Percentiles rank a stretch among this genome's conserved stretches.
Conservation (phyloP, 2,113 vertebrate species). For the Pardalotus punctatus region DNA sequence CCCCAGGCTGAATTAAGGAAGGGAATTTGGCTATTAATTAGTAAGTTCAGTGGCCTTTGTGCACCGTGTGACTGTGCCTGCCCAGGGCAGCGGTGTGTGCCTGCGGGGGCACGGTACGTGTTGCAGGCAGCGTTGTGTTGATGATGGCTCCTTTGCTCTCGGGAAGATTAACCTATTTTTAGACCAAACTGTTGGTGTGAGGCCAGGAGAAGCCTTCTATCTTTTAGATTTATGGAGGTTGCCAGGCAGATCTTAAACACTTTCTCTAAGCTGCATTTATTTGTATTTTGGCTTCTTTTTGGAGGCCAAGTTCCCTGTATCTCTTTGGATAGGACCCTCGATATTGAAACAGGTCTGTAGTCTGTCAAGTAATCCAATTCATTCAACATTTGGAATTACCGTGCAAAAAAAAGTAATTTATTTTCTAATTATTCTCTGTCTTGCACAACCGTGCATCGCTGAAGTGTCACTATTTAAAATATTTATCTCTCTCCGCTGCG, state of each 20-base stretch:
- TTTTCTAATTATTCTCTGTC: constrained; percentile 86
- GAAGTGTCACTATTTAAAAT: constrained; percentile 79
- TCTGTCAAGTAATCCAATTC: constrained; percentile 66
- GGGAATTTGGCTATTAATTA: background rate
- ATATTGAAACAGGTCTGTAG: background rate
- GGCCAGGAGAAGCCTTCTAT: constrained; percentile 68
- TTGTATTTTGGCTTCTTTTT: background rate
- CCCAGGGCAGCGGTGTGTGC: background rate
- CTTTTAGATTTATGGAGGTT: constrained; percentile 73
- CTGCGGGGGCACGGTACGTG: background rate
- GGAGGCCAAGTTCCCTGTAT: background rate
- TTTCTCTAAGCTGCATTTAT: constrained; percentile 56
- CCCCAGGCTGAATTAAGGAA: background rate
- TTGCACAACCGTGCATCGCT: constrained; percentile 73
- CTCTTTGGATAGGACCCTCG: background rate
- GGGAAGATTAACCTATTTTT: constrained; percentile 77
- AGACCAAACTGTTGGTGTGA: constrained; percentile 69
- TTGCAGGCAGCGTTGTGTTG: background rate
- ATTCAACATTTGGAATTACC: constrained; percentile 55
- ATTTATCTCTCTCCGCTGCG: constrained; percentile 73
- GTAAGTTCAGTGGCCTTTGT: background rate
- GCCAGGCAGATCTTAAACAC: constrained; percentile 70
- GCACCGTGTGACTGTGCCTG: background rate
- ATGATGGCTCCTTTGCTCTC: constrained; percentile 71
- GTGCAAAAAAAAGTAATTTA: constrained; percentile 78